Evolutionary conservation across 2,113 vertebrate species (phyloP), one percentile per base, ranked within the genome.

Genomic region (Colius striatus): DNA sequence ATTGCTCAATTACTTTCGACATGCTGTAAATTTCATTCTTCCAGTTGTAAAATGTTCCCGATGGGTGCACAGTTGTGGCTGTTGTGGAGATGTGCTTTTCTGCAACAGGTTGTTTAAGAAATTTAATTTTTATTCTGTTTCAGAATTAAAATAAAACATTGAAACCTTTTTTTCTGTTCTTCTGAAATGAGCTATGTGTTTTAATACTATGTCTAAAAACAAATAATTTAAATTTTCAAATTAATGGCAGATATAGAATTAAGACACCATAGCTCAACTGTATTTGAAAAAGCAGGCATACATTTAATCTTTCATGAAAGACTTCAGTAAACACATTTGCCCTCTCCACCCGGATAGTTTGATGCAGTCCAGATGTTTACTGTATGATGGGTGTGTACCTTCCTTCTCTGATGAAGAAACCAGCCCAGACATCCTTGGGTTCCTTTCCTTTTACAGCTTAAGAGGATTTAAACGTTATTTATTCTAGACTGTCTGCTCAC

Each of bases 311-410:
- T 86, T 63, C 53, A 60, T 88, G 30, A 88, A 89, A 95, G 63
- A 60, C 73, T 92, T 87, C 57, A 58, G 66, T 57, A 68, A 88
- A 94, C 63, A 32, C 21, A 32, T 81, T 86, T 90, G 32, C 53
- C 80, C 79, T 90, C 76, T 97, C 93, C 79, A 82, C 72, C 50
- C 30, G 0, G 79, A 81, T 41, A 78, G 68, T 75, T 71, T 97
- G 93, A 97, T 93, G 70, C 41, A 92, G 61, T 94, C 90, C 94
- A 97, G 93, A 97, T 92, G 91, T 91, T 91, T 97, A 74, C 32
- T 89, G 89, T 18, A 10, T 76, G 25, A 54, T 80, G 85, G 85
- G 90, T 90, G 94, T 92, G 88, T 92, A 81, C 73, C 54, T 94
- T 85, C 77, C 73, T 68, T 38, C 79, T 89, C 71, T 81, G 76